Base-by-base conservation (phyloP, 30 jellyfish, hydroid and myxozoan species). In the Hydractinia symbiolongicarpus region DNA sequence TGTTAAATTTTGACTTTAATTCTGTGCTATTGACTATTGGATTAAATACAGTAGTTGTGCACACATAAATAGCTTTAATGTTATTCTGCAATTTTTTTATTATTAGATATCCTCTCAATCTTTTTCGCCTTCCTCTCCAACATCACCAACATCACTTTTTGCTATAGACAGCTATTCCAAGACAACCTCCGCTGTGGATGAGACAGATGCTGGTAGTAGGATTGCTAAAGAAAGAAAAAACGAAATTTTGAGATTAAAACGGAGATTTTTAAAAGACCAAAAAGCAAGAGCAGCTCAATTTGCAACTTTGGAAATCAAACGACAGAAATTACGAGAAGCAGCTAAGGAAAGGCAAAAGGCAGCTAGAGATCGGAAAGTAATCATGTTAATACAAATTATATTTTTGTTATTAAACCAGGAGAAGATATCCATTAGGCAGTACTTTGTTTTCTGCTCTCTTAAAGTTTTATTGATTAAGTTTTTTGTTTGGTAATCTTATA, bases 321-420 rank as follows among this genome's bases (percentile, higher is more conserved):
- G 89, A 0, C 92, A 91, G 67, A 55, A 86, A 66, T 69, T 78
- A 17, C 54, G 95, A 55, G 90, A 83, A 54, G 61, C 82, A 5
- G 95, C 85, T n/a, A 67, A 68, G 21, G 94, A 83, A 66, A 79
- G 95, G 67, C 96, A 84, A 81, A 91, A 83, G 55, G 90, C 86
- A 14, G 95, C 96, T 13, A 80, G 88, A 13, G 98, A 87, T 81
- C 82, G 62, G 50, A 83, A 87, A 40, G 94, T 79, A 5, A 9
- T 50, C 20, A 4, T 74, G 11, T 72, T 8, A 30, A 8, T 9
- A 8, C 4, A 72, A 72, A 7, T n/a, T 0, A 58, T 11, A 11
- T 58, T 11, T 3, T 11, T 58, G 1, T 58, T 67, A 11, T 67
- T 13, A 3, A 67, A 30, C 44, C 44, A 2, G 2, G 44, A 30